phyloP scores from a whole-genome alignment of 2,888 invertebrate genomes.

The Cantharis rustica region DNA sequence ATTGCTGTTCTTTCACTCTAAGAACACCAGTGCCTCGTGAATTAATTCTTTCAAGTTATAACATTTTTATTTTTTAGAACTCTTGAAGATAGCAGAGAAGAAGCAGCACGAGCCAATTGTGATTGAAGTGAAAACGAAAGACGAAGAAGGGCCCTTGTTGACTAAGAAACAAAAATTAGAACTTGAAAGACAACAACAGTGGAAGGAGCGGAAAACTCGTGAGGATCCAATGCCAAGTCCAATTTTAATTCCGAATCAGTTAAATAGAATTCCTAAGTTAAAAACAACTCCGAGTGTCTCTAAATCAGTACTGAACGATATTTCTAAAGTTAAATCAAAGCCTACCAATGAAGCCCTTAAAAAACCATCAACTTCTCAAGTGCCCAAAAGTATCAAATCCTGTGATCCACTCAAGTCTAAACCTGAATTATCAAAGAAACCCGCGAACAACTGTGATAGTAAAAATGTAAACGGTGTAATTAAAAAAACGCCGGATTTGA shows the following conservation, averaged over 20 bases:
- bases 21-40: not conserved
- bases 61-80: constrained; percentile 57
- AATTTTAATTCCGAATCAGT: not conserved
- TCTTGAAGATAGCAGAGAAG: constrained; percentile 81
- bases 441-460: not conserved
- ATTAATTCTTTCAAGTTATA: not conserved
- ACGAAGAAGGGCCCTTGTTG: constrained; percentile 71
- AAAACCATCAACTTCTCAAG: not conserved
- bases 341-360: not conserved
- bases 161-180: constrained; percentile 82
- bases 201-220: constrained; percentile 38
- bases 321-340: not conserved
- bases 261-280: not conserved
- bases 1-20: too few relatives aligned
- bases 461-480: not conserved
- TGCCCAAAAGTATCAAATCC: not conserved
- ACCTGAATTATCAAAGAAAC: not conserved
- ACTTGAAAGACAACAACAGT: constrained; percentile 72
- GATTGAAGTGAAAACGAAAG: constrained; percentile 59
- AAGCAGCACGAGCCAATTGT: constrained; percentile 81
- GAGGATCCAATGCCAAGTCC: not conserved
- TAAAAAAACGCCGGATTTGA: not conserved
- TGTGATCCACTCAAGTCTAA: not conserved
- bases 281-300: not conserved
- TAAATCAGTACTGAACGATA: not conserved